phyloP scores from a whole-genome alignment of 2,888 invertebrate genomes.

The Lymantria dispar region DNA sequence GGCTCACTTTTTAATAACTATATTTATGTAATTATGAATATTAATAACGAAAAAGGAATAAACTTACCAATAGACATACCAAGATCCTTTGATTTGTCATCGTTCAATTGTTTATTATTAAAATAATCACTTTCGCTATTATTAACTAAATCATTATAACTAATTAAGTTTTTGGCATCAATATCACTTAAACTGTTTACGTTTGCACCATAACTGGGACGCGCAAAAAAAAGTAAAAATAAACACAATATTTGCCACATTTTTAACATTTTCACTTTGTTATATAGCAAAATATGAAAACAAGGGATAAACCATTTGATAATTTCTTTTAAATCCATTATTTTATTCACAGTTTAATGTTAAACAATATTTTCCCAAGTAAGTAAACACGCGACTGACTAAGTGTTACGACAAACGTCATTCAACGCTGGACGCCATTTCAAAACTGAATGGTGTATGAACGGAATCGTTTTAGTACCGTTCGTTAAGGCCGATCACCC shows the following conservation, averaged over 20 bases:
- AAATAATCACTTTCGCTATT: constrained; percentile 42
- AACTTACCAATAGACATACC: constrained; percentile 20
- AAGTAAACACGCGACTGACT: constrained; percentile 7
- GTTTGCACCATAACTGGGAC: constrained; percentile 45
- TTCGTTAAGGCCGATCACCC: constrained; percentile 33
- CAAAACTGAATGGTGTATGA: constrained; percentile 41
- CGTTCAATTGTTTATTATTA: constrained; percentile 6
- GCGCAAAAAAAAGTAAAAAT: constrained; percentile 60
- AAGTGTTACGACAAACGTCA: constrained; percentile 35
- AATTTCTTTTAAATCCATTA: constrained; percentile 75
- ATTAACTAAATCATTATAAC: constrained; percentile 25
- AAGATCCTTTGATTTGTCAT: constrained; percentile 12
- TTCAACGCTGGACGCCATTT: constrained; percentile 46
- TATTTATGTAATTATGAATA: too few species aligned
- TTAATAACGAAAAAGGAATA: too few species aligned
- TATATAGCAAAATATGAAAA: constrained; percentile 60
- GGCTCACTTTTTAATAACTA: too few species aligned
- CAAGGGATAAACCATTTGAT: constrained; percentile 78
- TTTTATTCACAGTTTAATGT: constrained; percentile 25
- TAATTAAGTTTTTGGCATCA: constrained; percentile 46
- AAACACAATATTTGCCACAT: constrained; percentile 53
- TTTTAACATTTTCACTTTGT: constrained; percentile 42
- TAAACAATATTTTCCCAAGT: constrained; percentile 1
- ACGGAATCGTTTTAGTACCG: constrained; percentile 18
- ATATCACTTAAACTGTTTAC: constrained; percentile 36